These are phyloP conservation scores for Deroplatys truncata DNA, from an alignment of 2,888 invertebrate species.

Conservation along the genomic window DNA sequence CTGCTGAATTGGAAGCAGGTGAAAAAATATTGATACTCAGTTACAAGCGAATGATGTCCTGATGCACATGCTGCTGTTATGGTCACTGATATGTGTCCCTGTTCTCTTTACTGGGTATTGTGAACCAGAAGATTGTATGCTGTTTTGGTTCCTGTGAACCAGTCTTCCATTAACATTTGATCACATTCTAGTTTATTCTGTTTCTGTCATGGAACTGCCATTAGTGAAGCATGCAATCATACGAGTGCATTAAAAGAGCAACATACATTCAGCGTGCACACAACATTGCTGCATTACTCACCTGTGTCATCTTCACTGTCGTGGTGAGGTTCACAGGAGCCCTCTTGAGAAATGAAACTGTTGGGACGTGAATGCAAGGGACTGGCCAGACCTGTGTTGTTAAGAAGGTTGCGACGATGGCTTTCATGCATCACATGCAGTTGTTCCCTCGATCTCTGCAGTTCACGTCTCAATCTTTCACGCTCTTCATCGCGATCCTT, in stretches of 20 bases:
- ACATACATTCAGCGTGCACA: not conserved
- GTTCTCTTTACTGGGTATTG: no score
- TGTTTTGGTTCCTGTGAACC: no score
- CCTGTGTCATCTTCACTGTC: slow-evolving; percentile 36
- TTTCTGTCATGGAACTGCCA: no score
- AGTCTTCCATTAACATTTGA: no score
- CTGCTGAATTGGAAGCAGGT: no score
- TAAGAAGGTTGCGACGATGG: slow-evolving; percentile 32
- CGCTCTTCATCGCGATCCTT: slow-evolving; percentile 72
- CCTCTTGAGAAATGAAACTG: slow-evolving; percentile 36
- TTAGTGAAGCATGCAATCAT: not conserved
- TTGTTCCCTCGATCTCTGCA: slow-evolving; percentile 67
- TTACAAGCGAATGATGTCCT: no score
- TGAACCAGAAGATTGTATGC: no score
- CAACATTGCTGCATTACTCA: slow-evolving; percentile 20
- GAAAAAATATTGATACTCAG: no score
- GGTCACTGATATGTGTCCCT: no score
- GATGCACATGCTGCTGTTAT: no score
- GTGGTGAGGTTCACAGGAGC: slow-evolving; percentile 23
- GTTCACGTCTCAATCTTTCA: slow-evolving; percentile 65
- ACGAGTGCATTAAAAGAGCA: not conserved
- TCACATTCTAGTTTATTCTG: no score
- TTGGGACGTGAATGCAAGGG: slow-evolving; percentile 37
- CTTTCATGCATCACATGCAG: slow-evolving; percentile 53
- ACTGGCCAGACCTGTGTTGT: slow-evolving; percentile 28